These are phyloP conservation scores for Acheta domesticus DNA, from an alignment of 2,888 invertebrate genomes.

Conservation along the genomic window DNA sequence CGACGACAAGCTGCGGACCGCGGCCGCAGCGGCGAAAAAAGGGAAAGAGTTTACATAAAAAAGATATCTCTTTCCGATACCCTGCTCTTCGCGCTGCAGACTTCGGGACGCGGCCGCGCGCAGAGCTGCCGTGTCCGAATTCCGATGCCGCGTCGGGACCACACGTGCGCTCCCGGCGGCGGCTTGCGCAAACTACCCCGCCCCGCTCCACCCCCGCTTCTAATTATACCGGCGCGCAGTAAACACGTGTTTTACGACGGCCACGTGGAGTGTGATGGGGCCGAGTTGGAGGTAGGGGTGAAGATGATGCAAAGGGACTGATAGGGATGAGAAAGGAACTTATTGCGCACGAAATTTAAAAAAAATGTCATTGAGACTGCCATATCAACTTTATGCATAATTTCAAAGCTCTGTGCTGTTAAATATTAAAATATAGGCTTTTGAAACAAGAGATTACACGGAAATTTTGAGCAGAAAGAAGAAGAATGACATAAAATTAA, in stretches of 20 bases:
- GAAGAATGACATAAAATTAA: too few relatives aligned
- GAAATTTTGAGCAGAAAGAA: too few relatives aligned
- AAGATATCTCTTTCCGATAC: not conserved
- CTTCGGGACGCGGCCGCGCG: not conserved
- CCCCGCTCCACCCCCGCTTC: not conserved
- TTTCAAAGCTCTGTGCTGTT: too few relatives aligned
- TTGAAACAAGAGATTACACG: too few relatives aligned
- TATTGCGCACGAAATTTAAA: too few relatives aligned
- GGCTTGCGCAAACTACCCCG: not conserved
- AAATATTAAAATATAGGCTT: too few relatives aligned
- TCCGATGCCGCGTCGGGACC: not conserved
- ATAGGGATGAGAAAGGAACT: too few relatives aligned
- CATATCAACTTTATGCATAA: too few relatives aligned
- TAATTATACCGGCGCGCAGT: not conserved
- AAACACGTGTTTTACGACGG: constrained; percentile 2
- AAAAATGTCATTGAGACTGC: too few relatives aligned
- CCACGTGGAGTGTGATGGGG: not conserved
- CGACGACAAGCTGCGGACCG: not conserved
- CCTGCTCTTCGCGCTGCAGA: not conserved
- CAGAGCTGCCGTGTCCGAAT: not conserved
- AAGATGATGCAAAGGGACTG: too few relatives aligned
- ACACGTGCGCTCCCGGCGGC: not conserved
- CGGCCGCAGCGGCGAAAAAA: not conserved
- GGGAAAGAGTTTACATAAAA: constrained; percentile 1
- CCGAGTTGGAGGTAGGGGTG: too few relatives aligned